These are phyloP conservation scores for Bergia sp. DNA, from an alignment of 92 coral and sea anemone genomes.

Conservation along the genomic window DNA sequence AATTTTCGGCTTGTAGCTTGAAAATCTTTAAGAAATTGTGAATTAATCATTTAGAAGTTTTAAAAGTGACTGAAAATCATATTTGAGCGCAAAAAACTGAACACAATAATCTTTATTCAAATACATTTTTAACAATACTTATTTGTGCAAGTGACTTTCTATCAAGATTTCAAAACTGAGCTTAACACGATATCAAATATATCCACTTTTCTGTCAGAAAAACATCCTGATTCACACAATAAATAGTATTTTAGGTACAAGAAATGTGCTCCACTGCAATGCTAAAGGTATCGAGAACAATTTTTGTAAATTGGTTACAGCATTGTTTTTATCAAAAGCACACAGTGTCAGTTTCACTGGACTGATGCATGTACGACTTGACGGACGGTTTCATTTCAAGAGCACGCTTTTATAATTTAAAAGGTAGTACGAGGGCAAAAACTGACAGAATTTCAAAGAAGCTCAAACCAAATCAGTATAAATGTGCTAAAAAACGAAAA, in stretches of 20 bases:
- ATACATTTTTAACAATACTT: neutral
- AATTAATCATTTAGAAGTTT: neutral
- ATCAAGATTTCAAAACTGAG: slow-evolving; percentile 12
- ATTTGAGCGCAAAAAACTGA: neutral
- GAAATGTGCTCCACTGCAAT: slow-evolving; percentile 5
- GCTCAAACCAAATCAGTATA: slow-evolving; percentile 15
- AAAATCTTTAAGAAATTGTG: slow-evolving; percentile 4
- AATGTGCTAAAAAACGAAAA: slow-evolving; percentile 8
- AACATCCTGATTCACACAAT: neutral
- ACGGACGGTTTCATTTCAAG: slow-evolving; percentile 10
- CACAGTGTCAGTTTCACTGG: neutral
- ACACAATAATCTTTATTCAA: slow-evolving; percentile 2
- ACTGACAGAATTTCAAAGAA: slow-evolving; percentile 1
- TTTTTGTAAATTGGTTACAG: slow-evolving; percentile 1
- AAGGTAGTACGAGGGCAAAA: neutral
- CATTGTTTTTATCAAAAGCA: slow-evolving; percentile 10
- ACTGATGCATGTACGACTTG: neutral
- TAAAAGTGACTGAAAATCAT: neutral
- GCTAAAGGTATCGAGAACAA: slow-evolving; percentile 4
- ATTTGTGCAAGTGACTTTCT: neutral
- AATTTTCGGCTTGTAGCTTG: slow-evolving; percentile 5
- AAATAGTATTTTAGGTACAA: slow-evolving; percentile 15
- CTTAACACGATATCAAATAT: slow-evolving; percentile 8
- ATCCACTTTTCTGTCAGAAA: neutral
- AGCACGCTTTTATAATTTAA: slow-evolving; percentile 9